Evolutionary conservation across 1,140 invertebrate genomes (phyloP).

Genomic region (Papilio xuthus): DNA sequence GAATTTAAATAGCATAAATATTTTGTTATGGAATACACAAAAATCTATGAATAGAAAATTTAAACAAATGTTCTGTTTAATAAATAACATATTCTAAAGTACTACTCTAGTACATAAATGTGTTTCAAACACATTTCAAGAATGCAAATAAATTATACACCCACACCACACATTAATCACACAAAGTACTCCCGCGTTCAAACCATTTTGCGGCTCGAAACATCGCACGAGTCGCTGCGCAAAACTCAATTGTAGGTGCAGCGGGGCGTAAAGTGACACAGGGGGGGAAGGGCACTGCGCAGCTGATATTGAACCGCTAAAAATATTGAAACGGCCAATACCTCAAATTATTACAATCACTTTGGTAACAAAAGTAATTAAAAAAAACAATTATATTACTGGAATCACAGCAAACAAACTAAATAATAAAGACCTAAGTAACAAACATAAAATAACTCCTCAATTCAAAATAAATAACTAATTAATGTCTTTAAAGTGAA

Average conservation of each 20-base stretch:
- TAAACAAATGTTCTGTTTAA: neutral
- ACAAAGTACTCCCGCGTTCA: neutral
- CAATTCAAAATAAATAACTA: slow-evolving; percentile 42
- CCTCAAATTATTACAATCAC: slow-evolving; percentile 44
- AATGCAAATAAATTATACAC: slow-evolving; percentile 26
- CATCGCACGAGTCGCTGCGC: too few relatives aligned
- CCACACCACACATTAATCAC: neutral
- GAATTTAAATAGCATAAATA: neutral
- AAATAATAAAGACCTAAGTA: slow-evolving; percentile 46
- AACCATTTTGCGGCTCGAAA: too few relatives aligned
- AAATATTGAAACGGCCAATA: neutral
- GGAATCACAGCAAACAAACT: slow-evolving; percentile 57
- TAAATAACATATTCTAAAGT: neutral
- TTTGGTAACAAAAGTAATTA: slow-evolving; percentile 53
- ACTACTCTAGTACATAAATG: neutral
- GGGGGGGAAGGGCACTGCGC: too few relatives aligned
- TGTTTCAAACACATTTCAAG: slow-evolving; percentile 18
- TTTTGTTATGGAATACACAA: slow-evolving; percentile 12
- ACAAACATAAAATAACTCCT: slow-evolving; percentile 46
- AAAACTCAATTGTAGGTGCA: too few relatives aligned
- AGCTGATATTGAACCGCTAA: too few relatives aligned
- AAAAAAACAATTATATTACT: slow-evolving; percentile 45
- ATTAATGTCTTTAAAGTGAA: slow-evolving; percentile 41
- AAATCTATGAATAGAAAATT: neutral
- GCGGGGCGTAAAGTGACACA: too few relatives aligned